Conservation (phyloP, 2,888 invertebrate species). For the Poecilus cupreus region DNA sequence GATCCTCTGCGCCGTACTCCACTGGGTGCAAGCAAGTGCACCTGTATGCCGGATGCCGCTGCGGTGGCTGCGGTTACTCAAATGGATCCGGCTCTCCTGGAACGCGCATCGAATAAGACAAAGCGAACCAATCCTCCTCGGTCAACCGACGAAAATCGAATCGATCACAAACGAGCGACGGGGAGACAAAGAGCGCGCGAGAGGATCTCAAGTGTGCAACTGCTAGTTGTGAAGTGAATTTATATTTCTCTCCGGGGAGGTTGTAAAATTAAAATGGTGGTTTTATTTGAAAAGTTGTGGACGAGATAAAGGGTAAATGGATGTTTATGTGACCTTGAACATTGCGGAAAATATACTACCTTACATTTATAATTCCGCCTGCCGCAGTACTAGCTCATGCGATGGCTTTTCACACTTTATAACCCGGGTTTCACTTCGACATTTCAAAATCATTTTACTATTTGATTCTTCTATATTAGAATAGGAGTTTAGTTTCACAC, state of each 20-base stretch:
- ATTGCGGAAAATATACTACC: background rate
- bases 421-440: too few relatives aligned
- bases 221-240: slow-evolving; percentile 41
- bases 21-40: too few relatives aligned
- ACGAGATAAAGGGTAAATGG: slow-evolving; percentile 22
- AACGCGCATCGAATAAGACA: slow-evolving; percentile 7
- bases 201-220: slow-evolving; percentile 26
- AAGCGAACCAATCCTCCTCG: background rate
- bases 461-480: too few relatives aligned
- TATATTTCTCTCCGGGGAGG: slow-evolving; percentile 19
- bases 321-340: background rate
- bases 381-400: too few relatives aligned
- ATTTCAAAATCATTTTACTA: too few relatives aligned
- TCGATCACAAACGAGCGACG: slow-evolving; percentile 5
- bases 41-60: too few relatives aligned
- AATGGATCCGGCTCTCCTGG: background rate
- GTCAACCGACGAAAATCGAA: slow-evolving; percentile 1
- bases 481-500: too few relatives aligned
- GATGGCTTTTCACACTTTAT: too few relatives aligned
- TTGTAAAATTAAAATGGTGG: slow-evolving; percentile 39
- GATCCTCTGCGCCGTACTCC: too few relatives aligned
- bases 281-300: slow-evolving; percentile 24
- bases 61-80: too few relatives aligned
- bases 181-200: background rate
- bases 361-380: too few relatives aligned